Percentiles rank a stretch among this genome's conserved stretches.
Evolutionary conservation across 2,113 vertebrate genomes (phyloP).

Genomic region (Poeciliopsis turrubarensis): DNA sequence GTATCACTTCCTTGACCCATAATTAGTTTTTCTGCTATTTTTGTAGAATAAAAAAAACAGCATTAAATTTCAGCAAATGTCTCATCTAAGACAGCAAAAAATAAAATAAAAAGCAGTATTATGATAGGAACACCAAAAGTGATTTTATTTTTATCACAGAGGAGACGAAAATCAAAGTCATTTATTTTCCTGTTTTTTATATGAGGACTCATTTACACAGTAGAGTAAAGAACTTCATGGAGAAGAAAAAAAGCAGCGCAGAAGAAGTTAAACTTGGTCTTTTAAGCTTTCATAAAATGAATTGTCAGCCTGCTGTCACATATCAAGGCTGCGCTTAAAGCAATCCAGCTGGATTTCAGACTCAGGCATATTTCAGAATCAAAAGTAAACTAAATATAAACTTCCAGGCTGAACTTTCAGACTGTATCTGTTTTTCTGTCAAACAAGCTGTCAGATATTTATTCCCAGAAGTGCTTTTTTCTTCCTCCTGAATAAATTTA

Average conservation of each 20-base stretch:
- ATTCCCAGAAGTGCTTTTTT: constrained; percentile 13
- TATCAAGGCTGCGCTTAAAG: constrained; percentile 38
- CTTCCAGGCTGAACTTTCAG: constrained; percentile 31
- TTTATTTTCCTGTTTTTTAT: not conserved
- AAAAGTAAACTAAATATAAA: constrained; percentile 52
- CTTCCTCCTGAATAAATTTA: constrained; percentile 34
- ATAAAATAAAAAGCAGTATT: not conserved
- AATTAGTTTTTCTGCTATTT: not conserved
- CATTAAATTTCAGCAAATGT: constrained; percentile 12
- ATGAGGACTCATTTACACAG: not conserved
- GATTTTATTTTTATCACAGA: constrained; percentile 1
- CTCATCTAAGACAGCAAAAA: not conserved
- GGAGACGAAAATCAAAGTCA: not conserved
- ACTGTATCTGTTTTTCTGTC: constrained; percentile 21
- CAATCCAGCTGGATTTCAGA: constrained; percentile 25
- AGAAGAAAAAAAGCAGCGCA: not conserved
- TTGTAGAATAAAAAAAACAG: constrained; percentile 4
- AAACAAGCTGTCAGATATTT: constrained; percentile 29
- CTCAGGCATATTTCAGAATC: constrained; percentile 5
- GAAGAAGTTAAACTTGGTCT: constrained; percentile 17
- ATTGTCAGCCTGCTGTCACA: constrained; percentile 32
- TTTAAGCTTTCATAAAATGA: constrained; percentile 24
- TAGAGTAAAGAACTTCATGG: not conserved
- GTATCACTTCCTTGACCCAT: not conserved
- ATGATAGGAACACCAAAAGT: not conserved